A percentile compares a stretch with the other conserved stretches of the same genome.
phyloP scores from a whole-genome alignment of 2,797 vertebrate species.

The Gallinago nigripennis region DNA sequence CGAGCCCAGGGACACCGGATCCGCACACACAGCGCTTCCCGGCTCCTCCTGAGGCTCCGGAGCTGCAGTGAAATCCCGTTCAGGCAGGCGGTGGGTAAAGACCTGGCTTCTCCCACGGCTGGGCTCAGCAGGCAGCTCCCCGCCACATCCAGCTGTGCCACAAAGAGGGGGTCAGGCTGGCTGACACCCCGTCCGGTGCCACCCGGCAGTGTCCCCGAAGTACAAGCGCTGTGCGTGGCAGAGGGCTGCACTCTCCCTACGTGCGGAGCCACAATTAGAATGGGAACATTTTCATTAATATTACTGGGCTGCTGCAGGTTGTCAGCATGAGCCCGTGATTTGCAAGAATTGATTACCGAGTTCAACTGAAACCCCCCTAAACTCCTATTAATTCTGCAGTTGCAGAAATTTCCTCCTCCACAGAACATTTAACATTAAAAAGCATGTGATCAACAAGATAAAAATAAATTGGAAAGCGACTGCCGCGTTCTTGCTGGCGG shows the following conservation, averaged over 20 bases:
- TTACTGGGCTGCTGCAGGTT: neutral
- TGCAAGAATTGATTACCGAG: neutral
- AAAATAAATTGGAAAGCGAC: constrained; percentile 52
- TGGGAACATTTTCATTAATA: constrained; percentile 9
- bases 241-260: neutral
- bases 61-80: neutral
- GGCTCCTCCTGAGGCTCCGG: neutral
- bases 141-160: neutral
- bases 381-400: constrained; percentile 40
- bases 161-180: neutral
- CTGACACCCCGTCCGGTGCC: neutral
- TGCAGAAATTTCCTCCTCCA: constrained; percentile 56
- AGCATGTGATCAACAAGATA: constrained; percentile 54
- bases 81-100: neutral
- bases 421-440: constrained; percentile 48
- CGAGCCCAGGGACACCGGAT: neutral
- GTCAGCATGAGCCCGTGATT: constrained; percentile 7
- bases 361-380: neutral
- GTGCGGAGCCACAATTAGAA: neutral
- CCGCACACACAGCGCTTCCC: neutral
- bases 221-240: neutral
- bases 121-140: neutral
- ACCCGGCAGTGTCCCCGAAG: neutral
- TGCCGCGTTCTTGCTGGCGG: neutral
- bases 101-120: neutral